These are phyloP conservation scores for Cyprinodon brontotheroides DNA, from an alignment of 2,113 vertebrate genomes.

Conservation along the genomic window DNA sequence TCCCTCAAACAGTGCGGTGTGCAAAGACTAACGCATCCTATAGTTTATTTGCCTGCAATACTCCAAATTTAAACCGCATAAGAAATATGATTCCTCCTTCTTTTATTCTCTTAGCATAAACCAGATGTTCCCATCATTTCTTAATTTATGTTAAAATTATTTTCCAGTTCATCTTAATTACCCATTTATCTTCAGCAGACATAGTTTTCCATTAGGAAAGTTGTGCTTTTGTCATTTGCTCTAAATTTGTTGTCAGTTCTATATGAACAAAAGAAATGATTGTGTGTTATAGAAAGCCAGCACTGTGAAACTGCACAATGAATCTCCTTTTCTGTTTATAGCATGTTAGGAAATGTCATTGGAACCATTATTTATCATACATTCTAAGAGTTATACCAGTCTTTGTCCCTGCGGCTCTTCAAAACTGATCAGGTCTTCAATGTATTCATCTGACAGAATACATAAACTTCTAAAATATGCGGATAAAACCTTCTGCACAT, in stretches of 20 bases:
- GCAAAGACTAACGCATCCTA: not conserved
- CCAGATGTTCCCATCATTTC: not conserved
- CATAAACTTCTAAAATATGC: not conserved
- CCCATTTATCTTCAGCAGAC: no score
- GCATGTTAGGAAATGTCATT: not conserved
- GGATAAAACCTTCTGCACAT: not conserved
- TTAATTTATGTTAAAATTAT: not conserved
- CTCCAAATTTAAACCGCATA: not conserved
- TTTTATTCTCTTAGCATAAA: not conserved
- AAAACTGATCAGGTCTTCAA: no score
- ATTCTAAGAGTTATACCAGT: not conserved
- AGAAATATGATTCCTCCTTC: not conserved
- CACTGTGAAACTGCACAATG: not conserved
- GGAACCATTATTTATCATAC: not conserved
- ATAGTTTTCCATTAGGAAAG: not conserved
- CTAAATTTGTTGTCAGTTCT: no score
- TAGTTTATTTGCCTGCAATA: not conserved
- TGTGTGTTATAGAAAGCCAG: not conserved
- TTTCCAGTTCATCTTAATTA: not conserved
- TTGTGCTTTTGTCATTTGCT: not conserved
- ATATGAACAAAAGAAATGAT: not conserved
- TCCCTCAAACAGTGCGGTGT: not conserved
- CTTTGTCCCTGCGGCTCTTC: not conserved
- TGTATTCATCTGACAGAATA: no score
- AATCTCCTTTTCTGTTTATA: not conserved